A percentile compares a stretch with the other conserved stretches of the same genome.
Evolutionary conservation across 1,140 invertebrate genomes (phyloP).

Genomic region (Metaphire vulgaris): DNA sequence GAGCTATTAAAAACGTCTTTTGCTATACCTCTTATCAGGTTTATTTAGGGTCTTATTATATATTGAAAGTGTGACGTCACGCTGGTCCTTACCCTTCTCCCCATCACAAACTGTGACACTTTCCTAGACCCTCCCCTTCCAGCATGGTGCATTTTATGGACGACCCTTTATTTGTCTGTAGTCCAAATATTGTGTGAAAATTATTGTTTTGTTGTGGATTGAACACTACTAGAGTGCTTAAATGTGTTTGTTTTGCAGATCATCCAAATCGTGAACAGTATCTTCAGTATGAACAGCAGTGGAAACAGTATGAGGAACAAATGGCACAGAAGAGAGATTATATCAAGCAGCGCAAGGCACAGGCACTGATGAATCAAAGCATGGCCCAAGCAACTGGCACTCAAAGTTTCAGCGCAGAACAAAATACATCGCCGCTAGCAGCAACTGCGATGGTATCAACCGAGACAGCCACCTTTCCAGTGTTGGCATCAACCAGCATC

Average conservation of each 20-base stretch:
- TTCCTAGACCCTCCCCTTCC: too few species aligned
- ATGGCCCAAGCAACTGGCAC: not conserved
- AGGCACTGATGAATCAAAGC: slow-evolving; percentile 6
- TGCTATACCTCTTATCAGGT: too few species aligned
- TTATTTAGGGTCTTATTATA: too few species aligned
- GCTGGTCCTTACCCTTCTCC: too few species aligned
- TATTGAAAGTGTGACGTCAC: too few species aligned
- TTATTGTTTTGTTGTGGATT: too few species aligned
- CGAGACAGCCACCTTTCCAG: not conserved
- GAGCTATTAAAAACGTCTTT: too few species aligned
- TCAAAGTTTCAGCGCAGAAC: not conserved
- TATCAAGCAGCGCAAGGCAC: slow-evolving; percentile 36
- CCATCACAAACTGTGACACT: too few species aligned
- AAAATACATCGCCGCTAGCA: slow-evolving; percentile 12
- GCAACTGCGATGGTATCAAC: slow-evolving; percentile 17
- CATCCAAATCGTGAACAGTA: slow-evolving; percentile 53
- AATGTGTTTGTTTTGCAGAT: slow-evolving; percentile 35
- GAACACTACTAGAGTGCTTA: too few species aligned
- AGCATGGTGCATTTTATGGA: too few species aligned
- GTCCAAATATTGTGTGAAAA: too few species aligned
- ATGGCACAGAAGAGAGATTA: slow-evolving; percentile 42
- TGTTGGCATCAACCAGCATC: not conserved
- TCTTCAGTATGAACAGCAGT: slow-evolving; percentile 50
- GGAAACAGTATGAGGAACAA: slow-evolving; percentile 48
- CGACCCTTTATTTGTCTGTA: too few species aligned